Evolutionary conservation across 2,113 vertebrate genomes (phyloP).

Genomic region (Telmatochromis brachygnathus): DNA sequence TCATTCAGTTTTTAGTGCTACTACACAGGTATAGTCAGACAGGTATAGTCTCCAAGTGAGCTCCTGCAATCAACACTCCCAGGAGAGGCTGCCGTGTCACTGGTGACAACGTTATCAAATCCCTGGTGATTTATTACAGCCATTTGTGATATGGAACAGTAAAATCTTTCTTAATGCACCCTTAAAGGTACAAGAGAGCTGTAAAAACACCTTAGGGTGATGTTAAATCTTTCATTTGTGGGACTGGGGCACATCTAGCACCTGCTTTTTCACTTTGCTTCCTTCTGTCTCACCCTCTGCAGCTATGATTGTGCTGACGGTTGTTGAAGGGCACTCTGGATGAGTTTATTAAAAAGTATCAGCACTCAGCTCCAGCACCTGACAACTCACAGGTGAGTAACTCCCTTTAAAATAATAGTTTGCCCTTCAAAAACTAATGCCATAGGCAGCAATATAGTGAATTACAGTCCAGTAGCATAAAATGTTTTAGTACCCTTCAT

Average conservation of each 20-base stretch:
- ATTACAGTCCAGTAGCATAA: slow-evolving; percentile 33
- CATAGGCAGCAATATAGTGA: slow-evolving; percentile 23
- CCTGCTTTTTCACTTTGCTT: neutral
- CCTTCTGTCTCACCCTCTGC: neutral
- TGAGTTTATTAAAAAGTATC: slow-evolving; percentile 42
- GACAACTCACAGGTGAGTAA: slow-evolving; percentile 39
- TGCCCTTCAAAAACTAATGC: slow-evolving; percentile 50
- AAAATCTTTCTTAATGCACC: slow-evolving; percentile 31
- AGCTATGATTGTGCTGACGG: neutral
- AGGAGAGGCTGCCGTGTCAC: neutral
- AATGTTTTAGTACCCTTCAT: slow-evolving; percentile 59
- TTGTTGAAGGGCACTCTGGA: slow-evolving; percentile 31
- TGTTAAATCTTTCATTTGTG: slow-evolving; percentile 27
- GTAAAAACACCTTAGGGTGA: slow-evolving; percentile 33
- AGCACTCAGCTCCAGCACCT: slow-evolving; percentile 20
- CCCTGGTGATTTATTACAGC: neutral
- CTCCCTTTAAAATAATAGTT: slow-evolving; percentile 43
- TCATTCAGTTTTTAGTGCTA: neutral
- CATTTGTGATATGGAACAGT: slow-evolving; percentile 15
- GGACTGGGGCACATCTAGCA: neutral
- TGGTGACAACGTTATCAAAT: slow-evolving; percentile 28
- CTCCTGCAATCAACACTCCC: neutral
- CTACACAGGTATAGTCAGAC: neutral
- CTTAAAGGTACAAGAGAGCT: slow-evolving; percentile 16
- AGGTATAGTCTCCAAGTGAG: neutral